Base-by-base conservation (phyloP, 2,888 invertebrate species). In the Protodeltote pygarga region DNA sequence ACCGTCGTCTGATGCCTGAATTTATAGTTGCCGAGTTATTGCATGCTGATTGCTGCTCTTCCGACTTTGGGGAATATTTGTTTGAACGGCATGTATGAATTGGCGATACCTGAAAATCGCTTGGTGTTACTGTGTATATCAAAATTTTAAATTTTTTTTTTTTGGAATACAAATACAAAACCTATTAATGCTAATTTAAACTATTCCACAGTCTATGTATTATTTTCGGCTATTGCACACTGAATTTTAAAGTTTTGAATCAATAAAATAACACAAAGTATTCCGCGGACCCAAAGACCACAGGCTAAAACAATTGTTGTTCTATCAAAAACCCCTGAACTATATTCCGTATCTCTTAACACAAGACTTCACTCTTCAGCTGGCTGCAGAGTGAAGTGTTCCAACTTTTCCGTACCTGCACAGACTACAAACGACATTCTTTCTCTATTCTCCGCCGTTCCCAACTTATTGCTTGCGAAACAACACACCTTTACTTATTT, bases 21-120 rank as follows among this genome's bases (percentile, higher is more conserved):
- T 50, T 49, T 54, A 39, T 57, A 61, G 46, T 53, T 35, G 32
- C 4, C 20, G 14, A 32, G 41, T 44, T 40, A 44, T 58, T 51
- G 65, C 44, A 31, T 29, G 33, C 63, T 62, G 62, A 63, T 58
- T 58, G 47, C 40, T 40, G 24, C 41, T 61, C 40, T 47, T 33
- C 32, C 10, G 16, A 6, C 28, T 16, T 11, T 15, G 28, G 16
- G 16, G 4, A 11, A n/a, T 15, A 24, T 25, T 32, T 17, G 23
- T 11, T 33, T 21, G 11, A 10, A 24, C 5, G 5, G 3, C 23
- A 11, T 9, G 15, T 11, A 17, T 21, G 15, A 17, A 11, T 5
- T 24, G 10, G 11, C 10, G n/a, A n/a, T n/a, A n/a, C n/a, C n/a
- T n/a, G n/a, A n/a, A n/a, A n/a, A n/a, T n/a, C n/a, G n/a, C n/a